Evolutionary conservation across 2,797 vertebrate genomes (phyloP).

Genomic region (Sebastes hopkinsi): DNA sequence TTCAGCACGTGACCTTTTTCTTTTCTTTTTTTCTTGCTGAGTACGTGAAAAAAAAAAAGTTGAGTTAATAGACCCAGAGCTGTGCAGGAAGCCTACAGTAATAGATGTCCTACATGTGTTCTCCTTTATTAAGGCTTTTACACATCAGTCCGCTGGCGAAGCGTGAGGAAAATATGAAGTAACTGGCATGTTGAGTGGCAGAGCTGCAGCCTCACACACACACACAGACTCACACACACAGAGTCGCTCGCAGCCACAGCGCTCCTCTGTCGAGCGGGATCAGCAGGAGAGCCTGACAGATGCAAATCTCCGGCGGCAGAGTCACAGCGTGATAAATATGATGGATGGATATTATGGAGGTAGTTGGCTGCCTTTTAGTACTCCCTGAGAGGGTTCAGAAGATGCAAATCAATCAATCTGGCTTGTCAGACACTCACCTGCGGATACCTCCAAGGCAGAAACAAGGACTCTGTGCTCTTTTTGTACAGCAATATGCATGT

Average conservation of each 20-base stretch:
- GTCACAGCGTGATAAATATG: slow-evolving; percentile 36
- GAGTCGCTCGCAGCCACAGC: slow-evolving; percentile 14
- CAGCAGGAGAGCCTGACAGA: slow-evolving; percentile 35
- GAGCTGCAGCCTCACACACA: slow-evolving; percentile 31
- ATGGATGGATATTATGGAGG: slow-evolving; percentile 23
- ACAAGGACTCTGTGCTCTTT: background rate
- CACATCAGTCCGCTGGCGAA: slow-evolving; percentile 21
- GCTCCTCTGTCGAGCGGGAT: slow-evolving; percentile 24
- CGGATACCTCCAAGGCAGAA: background rate
- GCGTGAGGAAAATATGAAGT: slow-evolving; percentile 49
- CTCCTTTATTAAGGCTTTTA: slow-evolving; percentile 26
- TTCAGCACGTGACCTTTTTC: background rate
- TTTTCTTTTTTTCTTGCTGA: background rate
- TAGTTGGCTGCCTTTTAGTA: slow-evolving; percentile 7
- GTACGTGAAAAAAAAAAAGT: background rate
- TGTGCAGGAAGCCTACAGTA: background rate
- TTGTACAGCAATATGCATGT: background rate
- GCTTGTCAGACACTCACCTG: slow-evolving; percentile 5
- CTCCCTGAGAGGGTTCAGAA: background rate
- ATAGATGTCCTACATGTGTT: slow-evolving; percentile 5
- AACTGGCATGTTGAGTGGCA: slow-evolving; percentile 40
- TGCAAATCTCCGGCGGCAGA: slow-evolving; percentile 21
- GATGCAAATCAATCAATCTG: slow-evolving; percentile 25
- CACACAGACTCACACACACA: slow-evolving; percentile 15
- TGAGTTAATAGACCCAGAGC: slow-evolving; percentile 5